These are phyloP conservation scores for Malurus leucopterus DNA, from an alignment of 2,797 vertebrate genomes.

Conservation along the genomic window DNA sequence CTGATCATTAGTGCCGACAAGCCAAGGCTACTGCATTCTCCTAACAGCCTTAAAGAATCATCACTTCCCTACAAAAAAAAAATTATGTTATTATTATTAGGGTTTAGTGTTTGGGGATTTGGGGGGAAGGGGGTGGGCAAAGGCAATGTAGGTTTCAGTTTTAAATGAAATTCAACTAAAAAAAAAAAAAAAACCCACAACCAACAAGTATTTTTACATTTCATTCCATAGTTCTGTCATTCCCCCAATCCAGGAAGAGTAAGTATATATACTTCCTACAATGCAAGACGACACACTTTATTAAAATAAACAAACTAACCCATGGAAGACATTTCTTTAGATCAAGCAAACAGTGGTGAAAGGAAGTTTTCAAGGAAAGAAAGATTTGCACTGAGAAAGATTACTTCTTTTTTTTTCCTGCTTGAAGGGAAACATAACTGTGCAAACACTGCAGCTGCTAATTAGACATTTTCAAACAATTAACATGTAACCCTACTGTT, in stretches of 20 bases:
- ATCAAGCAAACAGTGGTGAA: background rate
- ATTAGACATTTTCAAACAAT: background rate
- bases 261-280: background rate
- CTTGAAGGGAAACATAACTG: background rate
- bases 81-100: background rate
- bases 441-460: background rate
- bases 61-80: background rate
- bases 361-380: background rate
- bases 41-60: background rate
- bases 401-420: background rate
- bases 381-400: background rate
- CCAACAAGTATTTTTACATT: background rate
- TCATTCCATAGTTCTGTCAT: background rate
- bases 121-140: fast-evolving
- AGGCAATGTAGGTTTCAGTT: background rate
- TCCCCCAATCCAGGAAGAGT: background rate
- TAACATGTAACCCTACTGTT: background rate
- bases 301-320: background rate
- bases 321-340: background rate
- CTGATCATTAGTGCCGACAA: background rate
- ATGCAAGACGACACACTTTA: background rate
- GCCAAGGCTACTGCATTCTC: background rate
- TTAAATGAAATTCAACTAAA: background rate
- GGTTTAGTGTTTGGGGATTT: background rate
- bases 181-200: background rate